Evolutionary conservation across 1,140 invertebrate genomes (phyloP), one percentile per base, ranked within the genome.

Genomic region (Pygmarrhopalites habei): DNA sequence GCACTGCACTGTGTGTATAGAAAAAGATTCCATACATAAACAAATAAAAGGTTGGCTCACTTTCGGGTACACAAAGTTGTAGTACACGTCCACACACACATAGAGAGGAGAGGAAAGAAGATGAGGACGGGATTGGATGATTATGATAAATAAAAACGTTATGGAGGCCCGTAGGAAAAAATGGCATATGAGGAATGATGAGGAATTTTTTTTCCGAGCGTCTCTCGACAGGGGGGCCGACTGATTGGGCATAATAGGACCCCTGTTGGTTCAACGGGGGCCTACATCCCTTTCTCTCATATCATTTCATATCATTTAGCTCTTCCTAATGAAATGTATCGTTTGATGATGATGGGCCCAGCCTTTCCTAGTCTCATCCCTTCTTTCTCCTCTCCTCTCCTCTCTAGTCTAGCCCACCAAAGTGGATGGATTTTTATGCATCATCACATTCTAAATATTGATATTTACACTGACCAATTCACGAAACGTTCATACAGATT

Each of bases 201-300:
- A 47, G 61, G 55, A 64, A 49, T 64, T 64, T 44, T 58, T 46
- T 62, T 47, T 15, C 23, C 41, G n/a, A n/a, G n/a, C 25, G 60
- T 17, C 14, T 43, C 58, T 12, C 66, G 60, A 66, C 66, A 46
- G 69, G 69, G 69, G 65, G 60, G 29, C 58, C 29, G 69, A 71
- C 69, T 71, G 69, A 71, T 71, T 71, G 69, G 66, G 69, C 66
- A 71, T 71, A 71, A 71, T 67, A 65, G 69, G 65, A 67, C 63
- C 65, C 69, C 69, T 56, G 52, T 35, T 41, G 69, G 51, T 63
- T 21, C 56, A 62, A 60, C 44, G 65, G 68, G 67, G 68, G 65
- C 61, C 58, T 71, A 61, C n/a, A n/a, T n/a, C n/a, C n/a, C n/a
- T n/a, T n/a, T n/a, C n/a, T n/a, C n/a, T n/a, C n/a, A n/a, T n/a